Percentiles rank a stretch among this genome's conserved stretches.
These are phyloP conservation scores for Aphaenogaster ashmeadi DNA, from an alignment of 1,140 invertebrate genomes.

Conservation along the genomic window DNA sequence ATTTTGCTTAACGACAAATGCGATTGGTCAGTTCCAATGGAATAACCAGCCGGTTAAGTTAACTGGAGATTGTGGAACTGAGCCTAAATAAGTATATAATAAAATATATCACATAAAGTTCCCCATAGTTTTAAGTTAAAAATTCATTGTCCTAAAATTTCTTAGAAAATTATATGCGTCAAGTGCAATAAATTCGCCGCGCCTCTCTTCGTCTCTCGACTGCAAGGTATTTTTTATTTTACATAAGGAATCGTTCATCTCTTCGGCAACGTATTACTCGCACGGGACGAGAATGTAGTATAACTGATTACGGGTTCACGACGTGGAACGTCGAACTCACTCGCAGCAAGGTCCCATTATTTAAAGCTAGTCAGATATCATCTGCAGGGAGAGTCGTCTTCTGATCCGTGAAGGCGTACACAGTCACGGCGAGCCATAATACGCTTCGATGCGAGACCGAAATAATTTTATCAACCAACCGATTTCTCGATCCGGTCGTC, in stretches of 20 bases:
- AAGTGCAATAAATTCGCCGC: background rate
- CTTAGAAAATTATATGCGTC: background rate
- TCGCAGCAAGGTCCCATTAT: conserved; percentile 63
- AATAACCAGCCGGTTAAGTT: too few relatives aligned
- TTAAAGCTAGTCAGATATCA: conserved; percentile 62
- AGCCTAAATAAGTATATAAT: too few relatives aligned
- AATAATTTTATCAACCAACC: conserved; percentile 42
- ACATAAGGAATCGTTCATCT: conserved; percentile 31
- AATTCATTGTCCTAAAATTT: background rate
- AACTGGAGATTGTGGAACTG: too few relatives aligned
- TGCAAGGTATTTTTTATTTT: conserved; percentile 13
- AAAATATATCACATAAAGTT: background rate
- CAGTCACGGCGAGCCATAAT: conserved; percentile 41
- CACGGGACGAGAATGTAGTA: conserved; percentile 16
- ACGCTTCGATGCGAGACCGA: conserved; percentile 48
- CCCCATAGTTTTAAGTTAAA: background rate
- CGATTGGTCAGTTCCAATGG: too few relatives aligned
- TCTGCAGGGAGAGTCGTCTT: conserved; percentile 58
- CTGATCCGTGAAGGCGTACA: conserved; percentile 50
- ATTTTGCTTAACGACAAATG: too few relatives aligned
- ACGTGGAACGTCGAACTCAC: conserved; percentile 60
- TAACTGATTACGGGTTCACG: conserved; percentile 56
- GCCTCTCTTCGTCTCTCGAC: background rate
- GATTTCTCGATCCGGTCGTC: conserved; percentile 27
- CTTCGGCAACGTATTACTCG: conserved; percentile 50